Evolutionary conservation across 1,140 invertebrate species (phyloP).

Genomic region (Eciton burchellii): DNA sequence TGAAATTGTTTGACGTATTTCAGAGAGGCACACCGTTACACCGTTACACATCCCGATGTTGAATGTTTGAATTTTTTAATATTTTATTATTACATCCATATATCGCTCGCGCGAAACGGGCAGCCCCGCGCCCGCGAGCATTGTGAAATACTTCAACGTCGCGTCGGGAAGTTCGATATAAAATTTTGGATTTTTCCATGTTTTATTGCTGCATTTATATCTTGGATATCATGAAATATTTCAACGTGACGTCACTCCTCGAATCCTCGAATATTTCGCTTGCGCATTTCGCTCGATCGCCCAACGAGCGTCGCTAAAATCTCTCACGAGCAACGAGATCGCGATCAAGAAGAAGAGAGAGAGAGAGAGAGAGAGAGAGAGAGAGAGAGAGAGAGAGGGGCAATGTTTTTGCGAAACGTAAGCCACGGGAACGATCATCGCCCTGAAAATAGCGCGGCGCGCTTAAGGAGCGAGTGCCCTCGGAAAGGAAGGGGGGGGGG

Average conservation of each 20-base stretch:
- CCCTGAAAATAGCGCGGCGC: slow-evolving; percentile 65
- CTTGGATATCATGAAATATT: not conserved
- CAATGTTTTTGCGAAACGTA: slow-evolving; percentile 25
- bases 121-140: not conserved
- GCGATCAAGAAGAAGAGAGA: not conserved
- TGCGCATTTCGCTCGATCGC: not conserved
- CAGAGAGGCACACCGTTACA: not conserved
- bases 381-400: slow-evolving; percentile 5
- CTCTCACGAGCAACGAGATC: not conserved
- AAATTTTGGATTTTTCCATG: too few relatives aligned
- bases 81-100: slow-evolving; percentile 6
- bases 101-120: too few relatives aligned
- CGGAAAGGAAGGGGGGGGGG: too few relatives aligned
- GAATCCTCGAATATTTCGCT: not conserved
- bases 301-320: not conserved
- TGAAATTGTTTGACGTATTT: not conserved
- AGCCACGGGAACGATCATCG: slow-evolving; percentile 38
- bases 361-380: slow-evolving; percentile 8
- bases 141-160: not conserved
- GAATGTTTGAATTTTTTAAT: slow-evolving; percentile 1
- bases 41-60: not conserved
- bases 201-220: not conserved
- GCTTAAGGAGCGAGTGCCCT: slow-evolving; percentile 37
- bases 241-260: not conserved
- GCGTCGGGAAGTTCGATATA: not conserved